Evolutionary conservation across 2,888 invertebrate genomes (phyloP), one percentile per base, ranked within the genome.

Genomic region (Acheta domesticus): DNA sequence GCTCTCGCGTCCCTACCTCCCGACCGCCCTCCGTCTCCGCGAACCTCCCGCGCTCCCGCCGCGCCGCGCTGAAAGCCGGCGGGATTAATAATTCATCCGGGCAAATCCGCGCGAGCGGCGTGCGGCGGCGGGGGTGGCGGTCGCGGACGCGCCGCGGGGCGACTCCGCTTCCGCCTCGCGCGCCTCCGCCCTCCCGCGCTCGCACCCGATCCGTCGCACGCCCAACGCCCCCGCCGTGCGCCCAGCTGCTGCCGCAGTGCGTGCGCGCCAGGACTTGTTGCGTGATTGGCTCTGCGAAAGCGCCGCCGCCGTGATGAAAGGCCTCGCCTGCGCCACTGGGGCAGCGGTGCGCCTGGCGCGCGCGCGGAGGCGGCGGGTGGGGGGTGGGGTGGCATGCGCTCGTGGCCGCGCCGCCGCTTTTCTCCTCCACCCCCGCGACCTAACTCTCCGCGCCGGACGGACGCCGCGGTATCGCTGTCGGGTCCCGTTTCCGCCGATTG

Each of bases 11-110:
- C n/a, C 62, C 62, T 62, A n/a, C 62, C 5, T 62, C 62, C 16
- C 62, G 16, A 0, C 62, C 62, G 62, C 62, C 16, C 14, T 5
- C 62, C 8, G 16, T 62, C 8, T n/a, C 62, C 62, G 62, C 19
- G 16, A n/a, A 11, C n/a, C 16, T 62, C n/a, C 62, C 62, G 16
- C 62, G 62, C 62, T n/a, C n/a, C 62, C 62, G 62, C 62, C 62
- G 62, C 16, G 62, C 62, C 62, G 62, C 62, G 62, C 62, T 62
- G 62, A 62, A 62, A 62, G 62, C 62, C 12, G 62, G 62, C 12
- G 62, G 19, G 62, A 62, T 62, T 62, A 62, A 62, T 62, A 62
- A 62, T 62, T 62, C 62, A 62, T 62, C 62, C 62, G 62, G 62
- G 62, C 62, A 62, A 62, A 62, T 62, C 62, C 62, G 62, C 62